Conservation (phyloP, 2,113 vertebrate genomes). For the Lucifuga dentata region DNA sequence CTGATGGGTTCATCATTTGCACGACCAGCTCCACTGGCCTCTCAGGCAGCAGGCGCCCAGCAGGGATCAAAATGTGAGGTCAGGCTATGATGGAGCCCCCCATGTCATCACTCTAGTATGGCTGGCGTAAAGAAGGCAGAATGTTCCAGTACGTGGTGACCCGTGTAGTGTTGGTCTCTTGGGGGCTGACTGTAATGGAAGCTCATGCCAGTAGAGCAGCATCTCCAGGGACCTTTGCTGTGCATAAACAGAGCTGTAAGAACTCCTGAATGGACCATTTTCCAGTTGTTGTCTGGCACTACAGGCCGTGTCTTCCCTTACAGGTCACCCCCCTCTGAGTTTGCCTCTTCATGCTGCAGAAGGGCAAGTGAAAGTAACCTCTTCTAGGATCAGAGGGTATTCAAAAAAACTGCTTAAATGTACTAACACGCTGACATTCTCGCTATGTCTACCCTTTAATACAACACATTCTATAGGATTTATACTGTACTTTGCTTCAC, state of each 20-base stretch:
- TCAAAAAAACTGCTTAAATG: slow-evolving; percentile 18
- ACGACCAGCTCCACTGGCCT: not conserved
- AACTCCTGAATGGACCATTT: not conserved
- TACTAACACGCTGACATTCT: slow-evolving; percentile 5
- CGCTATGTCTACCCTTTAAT: slow-evolving; percentile 42
- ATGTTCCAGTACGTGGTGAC: slow-evolving; percentile 25
- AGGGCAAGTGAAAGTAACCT: slow-evolving; percentile 40
- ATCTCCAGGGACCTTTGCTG: slow-evolving; percentile 29
- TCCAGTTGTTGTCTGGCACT: slow-evolving; percentile 21
- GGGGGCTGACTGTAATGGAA: slow-evolving; percentile 34
- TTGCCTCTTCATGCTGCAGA: slow-evolving; percentile 16
- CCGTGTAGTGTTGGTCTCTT: slow-evolving; percentile 17
- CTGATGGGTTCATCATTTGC: not conserved
- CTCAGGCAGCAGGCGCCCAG: slow-evolving; percentile 6
- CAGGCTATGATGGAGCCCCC: not conserved
- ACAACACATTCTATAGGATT: slow-evolving; percentile 11
- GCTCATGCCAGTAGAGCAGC: slow-evolving; percentile 37
- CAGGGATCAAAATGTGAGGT: slow-evolving; percentile 25
- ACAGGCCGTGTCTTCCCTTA: slow-evolving; percentile 23
- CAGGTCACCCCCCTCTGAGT: slow-evolving; percentile 40
- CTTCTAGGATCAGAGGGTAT: slow-evolving; percentile 11
- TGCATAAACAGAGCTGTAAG: slow-evolving; percentile 16
- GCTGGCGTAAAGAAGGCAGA: slow-evolving; percentile 14
- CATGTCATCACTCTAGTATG: slow-evolving; percentile 4
- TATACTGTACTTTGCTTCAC: slow-evolving; percentile 4